Evolutionary conservation across 2,888 invertebrate genomes (phyloP).

Genomic region (Leucophora obtusa): DNA sequence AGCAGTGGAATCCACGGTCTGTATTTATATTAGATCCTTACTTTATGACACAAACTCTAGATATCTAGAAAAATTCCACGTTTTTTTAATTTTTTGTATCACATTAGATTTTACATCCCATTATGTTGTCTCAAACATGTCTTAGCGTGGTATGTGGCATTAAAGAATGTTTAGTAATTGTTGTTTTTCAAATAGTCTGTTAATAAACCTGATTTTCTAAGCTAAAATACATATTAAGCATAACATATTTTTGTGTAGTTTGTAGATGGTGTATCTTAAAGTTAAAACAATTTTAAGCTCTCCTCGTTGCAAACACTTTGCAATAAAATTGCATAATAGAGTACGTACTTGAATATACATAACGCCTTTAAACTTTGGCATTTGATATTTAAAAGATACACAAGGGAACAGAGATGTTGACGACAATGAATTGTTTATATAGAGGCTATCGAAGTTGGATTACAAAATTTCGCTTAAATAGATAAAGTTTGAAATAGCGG

Average conservation of each 20-base stretch:
- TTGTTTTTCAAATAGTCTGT: slow-evolving; percentile 21
- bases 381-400: slow-evolving; percentile 30
- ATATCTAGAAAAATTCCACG: too few species aligned
- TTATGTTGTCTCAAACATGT: not conserved
- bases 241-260: slow-evolving; percentile 18
- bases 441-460: too few species aligned
- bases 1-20: too few species aligned
- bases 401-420: too few species aligned
- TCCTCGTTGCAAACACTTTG: slow-evolving; percentile 13
- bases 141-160: slow-evolving; percentile 36
- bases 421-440: too few species aligned
- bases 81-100: too few species aligned
- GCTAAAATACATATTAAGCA: slow-evolving; percentile 18
- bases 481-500: too few species aligned
- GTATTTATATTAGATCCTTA: too few species aligned
- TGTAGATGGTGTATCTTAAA: slow-evolving; percentile 17
- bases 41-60: too few species aligned
- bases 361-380: slow-evolving; percentile 65
- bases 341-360: slow-evolving; percentile 26
- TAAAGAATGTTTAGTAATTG: slow-evolving; percentile 47
- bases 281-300: slow-evolving; percentile 20
- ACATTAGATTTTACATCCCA: too few species aligned
- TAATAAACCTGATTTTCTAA: slow-evolving; percentile 57
- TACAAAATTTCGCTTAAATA: too few species aligned
- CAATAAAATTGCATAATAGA: slow-evolving; percentile 42